Conservation (phyloP, 2,797 vertebrate genomes). For the Staurois parvus region DNA sequence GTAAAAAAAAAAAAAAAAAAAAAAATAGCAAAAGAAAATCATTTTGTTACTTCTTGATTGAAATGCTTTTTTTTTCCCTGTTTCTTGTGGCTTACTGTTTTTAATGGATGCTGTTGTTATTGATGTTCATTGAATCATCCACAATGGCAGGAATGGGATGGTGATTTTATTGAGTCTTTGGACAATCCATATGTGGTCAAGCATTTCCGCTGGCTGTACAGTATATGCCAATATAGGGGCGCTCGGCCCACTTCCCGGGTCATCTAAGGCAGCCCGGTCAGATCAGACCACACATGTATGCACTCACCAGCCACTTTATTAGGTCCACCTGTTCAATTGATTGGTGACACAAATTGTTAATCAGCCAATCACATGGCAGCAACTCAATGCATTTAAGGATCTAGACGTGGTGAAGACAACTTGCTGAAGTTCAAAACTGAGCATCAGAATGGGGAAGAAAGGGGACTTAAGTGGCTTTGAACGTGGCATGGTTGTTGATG, state of each 20-base stretch:
- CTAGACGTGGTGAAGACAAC: too few species aligned
- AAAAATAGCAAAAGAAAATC: slow-evolving; percentile 3
- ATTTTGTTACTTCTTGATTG: slow-evolving; percentile 23
- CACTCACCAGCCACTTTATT: too few species aligned
- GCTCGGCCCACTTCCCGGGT: too few species aligned
- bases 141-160: slow-evolving; percentile 1
- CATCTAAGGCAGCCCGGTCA: background rate
- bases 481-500: too few species aligned
- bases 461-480: too few species aligned
- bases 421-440: too few species aligned
- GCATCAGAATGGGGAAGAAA: too few species aligned
- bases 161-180: background rate
- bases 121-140: slow-evolving; percentile 16
- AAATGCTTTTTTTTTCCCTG: slow-evolving; percentile 4
- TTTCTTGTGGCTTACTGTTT: slow-evolving; percentile 33
- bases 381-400: too few species aligned
- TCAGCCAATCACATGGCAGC: too few species aligned
- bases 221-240: background rate
- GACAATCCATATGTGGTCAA: background rate
- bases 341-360: too few species aligned
- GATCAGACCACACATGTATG: too few species aligned
- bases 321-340: too few species aligned
- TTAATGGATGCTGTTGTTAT: slow-evolving; percentile 34
- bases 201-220: background rate
- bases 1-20: background rate